Evolutionary conservation across 2,888 invertebrate species (phyloP), one percentile per base, ranked within the genome.

Genomic region (Steromphala cineraria): DNA sequence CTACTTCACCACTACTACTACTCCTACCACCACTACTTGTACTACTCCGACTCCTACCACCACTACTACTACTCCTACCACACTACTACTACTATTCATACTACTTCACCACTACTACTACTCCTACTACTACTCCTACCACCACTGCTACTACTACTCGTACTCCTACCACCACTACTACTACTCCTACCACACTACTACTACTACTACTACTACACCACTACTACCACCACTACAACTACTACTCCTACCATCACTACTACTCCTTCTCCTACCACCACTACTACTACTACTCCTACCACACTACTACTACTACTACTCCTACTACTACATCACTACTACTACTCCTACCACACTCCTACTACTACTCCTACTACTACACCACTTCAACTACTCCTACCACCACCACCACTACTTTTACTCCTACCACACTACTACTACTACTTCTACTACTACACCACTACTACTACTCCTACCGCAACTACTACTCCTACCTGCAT

Each of bases 31-130:
- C 13, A 46, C 46, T 46, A 46, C 46, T 46, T 10, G 10, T 46
- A 46, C 46, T 46, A 46, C 46, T 31, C 55, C 76, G 74, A 74
- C 71, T 19, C 8, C 67, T 62, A 78, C 67, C 3, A 78, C 78
- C 67, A 67, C 67, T 0, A 78, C 40, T 15, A 78, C 78, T 67
- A 78, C 78, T 67, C 67, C 78, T 67, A 78, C 67, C 67, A 53
- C 8, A 78, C 78, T 78, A 67, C 67, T 78, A 67, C 67, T 24
- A 78, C 67, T 67, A 67, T 67, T 67, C 24, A 40, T 67, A 67
- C 79, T 74, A 71, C 79, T 74, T 74, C 62, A 40, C 79, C 52
- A 40, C 71, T 36, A 74, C 79, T 62, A 7, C 62, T 21, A 21
- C 5, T 24, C 21, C 62, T 21, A 62, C 62, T 62, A 62, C 21